Conservation (phyloP, 2,888 invertebrate genomes). For the Clepsis dumicolana region DNA sequence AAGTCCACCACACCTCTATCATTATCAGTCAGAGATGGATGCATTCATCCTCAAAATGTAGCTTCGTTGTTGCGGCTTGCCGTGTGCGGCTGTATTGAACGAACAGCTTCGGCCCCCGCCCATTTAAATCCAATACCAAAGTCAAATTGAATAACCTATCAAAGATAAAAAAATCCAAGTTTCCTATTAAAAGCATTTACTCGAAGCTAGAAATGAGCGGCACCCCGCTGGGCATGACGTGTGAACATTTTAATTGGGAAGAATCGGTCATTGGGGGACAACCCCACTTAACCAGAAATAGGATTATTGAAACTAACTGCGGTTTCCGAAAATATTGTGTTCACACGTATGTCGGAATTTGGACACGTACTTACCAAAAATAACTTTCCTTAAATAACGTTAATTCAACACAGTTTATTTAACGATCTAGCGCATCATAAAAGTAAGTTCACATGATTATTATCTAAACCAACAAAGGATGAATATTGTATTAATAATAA, state of each 20-base stretch:
- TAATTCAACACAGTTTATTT: background rate
- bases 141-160: conserved; percentile 40
- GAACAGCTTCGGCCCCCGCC: background rate
- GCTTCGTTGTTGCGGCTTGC: background rate
- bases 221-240: conserved; percentile 77
- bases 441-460: background rate
- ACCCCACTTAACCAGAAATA: conserved; percentile 63
- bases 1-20: background rate
- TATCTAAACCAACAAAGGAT: background rate
- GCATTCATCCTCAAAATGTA: background rate
- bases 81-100: background rate
- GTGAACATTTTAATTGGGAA: conserved; percentile 83
- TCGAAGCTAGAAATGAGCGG: conserved; percentile 47
- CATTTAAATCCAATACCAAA: background rate
- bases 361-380: conserved; percentile 35
- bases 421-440: conserved; percentile 24
- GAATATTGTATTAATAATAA: background rate
- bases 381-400: conserved; percentile 26
- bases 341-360: conserved; percentile 36
- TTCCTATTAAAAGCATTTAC: conserved; percentile 37
- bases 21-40: background rate
- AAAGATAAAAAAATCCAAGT: conserved; percentile 25
- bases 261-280: conserved; percentile 64
- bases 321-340: conserved; percentile 33
- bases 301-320: conserved; percentile 57